These are phyloP conservation scores for Mellilla xanthometata DNA, from an alignment of 2,888 invertebrate genomes.

Conservation along the genomic window DNA sequence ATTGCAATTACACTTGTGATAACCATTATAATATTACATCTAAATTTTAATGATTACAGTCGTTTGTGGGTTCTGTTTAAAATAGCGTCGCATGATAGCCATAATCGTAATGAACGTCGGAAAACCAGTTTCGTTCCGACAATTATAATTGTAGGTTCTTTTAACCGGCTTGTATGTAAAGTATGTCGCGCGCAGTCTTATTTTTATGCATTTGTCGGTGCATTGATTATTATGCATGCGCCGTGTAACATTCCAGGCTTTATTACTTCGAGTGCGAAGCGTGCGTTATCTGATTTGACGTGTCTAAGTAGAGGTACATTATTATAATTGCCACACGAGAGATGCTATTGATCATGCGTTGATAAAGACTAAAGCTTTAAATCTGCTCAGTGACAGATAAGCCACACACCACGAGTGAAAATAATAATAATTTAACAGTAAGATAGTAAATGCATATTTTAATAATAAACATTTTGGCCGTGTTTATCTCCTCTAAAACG, in stretches of 20 bases:
- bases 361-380: no score
- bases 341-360: no score
- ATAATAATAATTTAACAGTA: no score
- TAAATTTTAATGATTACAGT: conserved; percentile 18
- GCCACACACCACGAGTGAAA: no score
- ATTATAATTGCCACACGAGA: no score
- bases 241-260: conserved; percentile 4
- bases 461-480: no score
- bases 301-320: background rate
- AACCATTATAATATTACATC: conserved; percentile 12
- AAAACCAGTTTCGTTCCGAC: conserved; percentile 9
- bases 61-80: conserved; percentile 9
- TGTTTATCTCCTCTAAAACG: no score
- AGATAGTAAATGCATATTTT: no score
- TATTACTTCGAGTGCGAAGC: conserved; percentile 3
- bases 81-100: conserved; percentile 12
- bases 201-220: conserved; percentile 13
- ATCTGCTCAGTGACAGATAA: no score
- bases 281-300: conserved; percentile 17
- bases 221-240: conserved; percentile 3
- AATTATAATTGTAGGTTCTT: background rate
- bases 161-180: conserved; percentile 11
- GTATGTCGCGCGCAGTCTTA: conserved; percentile 2
- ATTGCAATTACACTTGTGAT: conserved; percentile 20
- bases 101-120: conserved; percentile 5